Base-by-base conservation (phyloP, 2,888 invertebrate genomes). In the Argyra leucocephala region DNA sequence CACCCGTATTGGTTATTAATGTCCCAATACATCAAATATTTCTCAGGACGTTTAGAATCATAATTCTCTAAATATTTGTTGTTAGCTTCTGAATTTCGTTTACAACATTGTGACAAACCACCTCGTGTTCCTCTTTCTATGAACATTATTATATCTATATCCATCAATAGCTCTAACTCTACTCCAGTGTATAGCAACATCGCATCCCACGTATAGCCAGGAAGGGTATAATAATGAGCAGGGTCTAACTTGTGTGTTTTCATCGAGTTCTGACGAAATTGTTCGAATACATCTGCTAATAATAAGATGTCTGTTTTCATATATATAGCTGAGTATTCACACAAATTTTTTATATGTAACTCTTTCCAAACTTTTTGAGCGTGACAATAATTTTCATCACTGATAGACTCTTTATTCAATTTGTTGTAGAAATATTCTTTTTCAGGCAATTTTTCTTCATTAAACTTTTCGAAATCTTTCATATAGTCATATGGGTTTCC, bases 221-320 rank as follows among this genome's bases (percentile, higher is more conserved):
- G 61, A 1, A 23, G 21, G 5, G 63, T 65, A n/a, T 57, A 65
- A 31, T 63, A 65, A 26, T 65, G 61, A 22, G 63, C 63, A 1
- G 65, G 61, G 57, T 65, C 65, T 21, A 65, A 57, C 1, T 22
- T 0, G 15, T 62, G 59, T n/a, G 62, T 63, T 12, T 18, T 22
- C 22, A 18, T 57, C 3, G 57, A 65, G 5, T 48, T 21, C 18
- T 57, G 23, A 10, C 63, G 59, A 61, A 66, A 66, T 7, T 63
- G 24, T 57, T 61, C 57, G 31, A 61, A 63, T 22, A 63, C 69
- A 66, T 78, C 76, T 1, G 73, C 71, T 26, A 66, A 4, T 1
- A 77, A 66, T 15, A 77, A 65, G 2, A 78, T 72, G 69, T 78
- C 76, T 1, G 74, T 73, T 69, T 74, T 26, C 7, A 26, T 6